Conservation (phyloP, 2,797 vertebrate species). For the Pagetopsis macropterus region DNA sequence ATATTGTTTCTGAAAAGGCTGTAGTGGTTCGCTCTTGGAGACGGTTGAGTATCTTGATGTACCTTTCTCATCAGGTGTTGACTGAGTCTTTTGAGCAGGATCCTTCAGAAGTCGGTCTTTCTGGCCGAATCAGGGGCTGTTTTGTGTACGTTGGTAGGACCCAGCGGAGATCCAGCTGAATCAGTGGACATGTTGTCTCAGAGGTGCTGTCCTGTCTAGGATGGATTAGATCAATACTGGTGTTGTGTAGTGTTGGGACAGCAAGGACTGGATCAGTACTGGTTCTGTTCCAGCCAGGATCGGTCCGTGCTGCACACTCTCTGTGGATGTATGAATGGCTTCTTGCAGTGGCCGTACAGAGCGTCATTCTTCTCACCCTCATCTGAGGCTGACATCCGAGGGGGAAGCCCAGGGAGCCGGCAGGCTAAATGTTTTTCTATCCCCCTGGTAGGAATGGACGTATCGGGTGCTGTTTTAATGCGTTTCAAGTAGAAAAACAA, state of each 20-base stretch:
- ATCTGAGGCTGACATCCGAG: constrained; percentile 81
- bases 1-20: constrained; percentile 31
- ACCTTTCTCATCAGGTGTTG: constrained; percentile 52
- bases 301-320: constrained; percentile 69
- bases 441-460: constrained; percentile 78
- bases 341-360: constrained; percentile 83
- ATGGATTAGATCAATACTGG: constrained; percentile 77
- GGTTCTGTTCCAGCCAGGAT: constrained; percentile 76
- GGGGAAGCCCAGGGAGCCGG: constrained; percentile 80
- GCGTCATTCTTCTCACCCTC: constrained; percentile 83
- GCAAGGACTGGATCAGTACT: constrained; percentile 75
- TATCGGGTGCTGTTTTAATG: constrained; percentile 87
- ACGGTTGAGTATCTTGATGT: constrained; percentile 18
- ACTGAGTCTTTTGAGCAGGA: constrained; percentile 35
- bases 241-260: constrained; percentile 72
- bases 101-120: constrained; percentile 20
- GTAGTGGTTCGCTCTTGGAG: constrained; percentile 20
- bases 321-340: constrained; percentile 80
- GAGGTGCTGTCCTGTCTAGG: constrained; percentile 48
- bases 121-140: constrained; percentile 40
- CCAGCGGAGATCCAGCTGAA: constrained; percentile 48
- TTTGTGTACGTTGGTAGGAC: constrained; percentile 38
- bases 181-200: constrained; percentile 54
- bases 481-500: constrained; percentile 79
- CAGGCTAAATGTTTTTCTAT: constrained; percentile 83